These are phyloP conservation scores for Drosophila prosaltans DNA, from an alignment of 1,140 invertebrate genomes.

Conservation along the genomic window DNA sequence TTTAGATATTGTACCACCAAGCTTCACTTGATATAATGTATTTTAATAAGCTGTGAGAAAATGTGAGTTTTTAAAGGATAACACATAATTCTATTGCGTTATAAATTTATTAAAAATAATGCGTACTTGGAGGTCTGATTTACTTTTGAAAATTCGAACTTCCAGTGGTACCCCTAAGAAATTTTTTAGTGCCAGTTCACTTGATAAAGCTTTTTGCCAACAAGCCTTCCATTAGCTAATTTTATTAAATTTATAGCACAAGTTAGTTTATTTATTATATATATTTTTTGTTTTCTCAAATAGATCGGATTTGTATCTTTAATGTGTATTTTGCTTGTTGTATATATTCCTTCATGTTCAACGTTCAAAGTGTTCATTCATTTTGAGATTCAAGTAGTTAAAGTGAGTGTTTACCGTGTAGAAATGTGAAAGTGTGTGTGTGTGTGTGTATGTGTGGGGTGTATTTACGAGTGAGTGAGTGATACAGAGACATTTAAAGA, in stretches of 20 bases:
- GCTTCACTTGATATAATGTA: not conserved
- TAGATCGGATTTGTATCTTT: constrained; percentile 30
- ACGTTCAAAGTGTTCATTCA: constrained; percentile 29
- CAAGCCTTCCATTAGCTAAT: constrained; percentile 44
- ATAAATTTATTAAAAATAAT: not conserved
- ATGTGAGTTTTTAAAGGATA: no score
- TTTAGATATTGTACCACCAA: not conserved
- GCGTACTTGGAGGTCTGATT: not conserved
- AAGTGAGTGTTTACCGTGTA: constrained; percentile 23
- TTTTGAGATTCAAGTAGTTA: not conserved
- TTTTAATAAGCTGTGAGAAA: not conserved
- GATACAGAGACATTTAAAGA: constrained; percentile 72
- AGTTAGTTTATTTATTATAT: not conserved
- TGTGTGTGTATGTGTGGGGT: constrained; percentile 28
- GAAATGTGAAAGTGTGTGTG: constrained; percentile 23
- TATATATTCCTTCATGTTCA: constrained; percentile 30
- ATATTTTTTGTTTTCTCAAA: constrained; percentile 12
- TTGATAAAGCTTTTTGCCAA: constrained; percentile 32
- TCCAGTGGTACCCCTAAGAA: not conserved
- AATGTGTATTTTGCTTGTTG: constrained; percentile 12
- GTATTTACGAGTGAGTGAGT: constrained; percentile 33
- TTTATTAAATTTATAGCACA: constrained; percentile 35
- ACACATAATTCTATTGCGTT: not conserved
- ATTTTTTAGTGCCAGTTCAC: constrained; percentile 12
- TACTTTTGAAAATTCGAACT: not conserved